Evolutionary conservation across 2,797 vertebrate genomes (phyloP), one percentile per base, ranked within the genome.

Genomic region (Gobionotothen gibberifrons): DNA sequence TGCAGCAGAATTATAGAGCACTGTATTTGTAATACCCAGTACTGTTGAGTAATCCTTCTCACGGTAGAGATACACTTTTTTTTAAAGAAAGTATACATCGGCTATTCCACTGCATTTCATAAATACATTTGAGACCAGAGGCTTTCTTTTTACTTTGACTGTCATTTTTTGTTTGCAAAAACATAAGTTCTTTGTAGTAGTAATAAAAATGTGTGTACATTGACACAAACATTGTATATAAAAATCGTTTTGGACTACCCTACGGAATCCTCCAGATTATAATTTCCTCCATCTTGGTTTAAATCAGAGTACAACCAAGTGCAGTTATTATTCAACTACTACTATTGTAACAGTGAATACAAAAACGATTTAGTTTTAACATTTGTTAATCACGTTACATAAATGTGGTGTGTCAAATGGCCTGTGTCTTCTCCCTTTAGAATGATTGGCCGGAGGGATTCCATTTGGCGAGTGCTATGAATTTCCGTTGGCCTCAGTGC

Each of bases 401-500:
- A 26, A 40, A 6, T 32, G 6, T 48, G 13, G 3, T n/a, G 1
- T 65, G 36, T 62, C n/a, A 42, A 19, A 16, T 47, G 5, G 9
- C 72, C 47, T 77, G 16, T 46, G 15, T 63, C 17, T 59, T 61
- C 26, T 72, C 14, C 48, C 22, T 85, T 13, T 72, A 99, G 98
- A 96, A 91, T 49, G 97, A 99, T 74, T 99, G 98, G 98, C 91
- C 95, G 0, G 97, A 99, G 86, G 97, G 97, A 63, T 96, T 95
- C 89, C 97, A 97, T 77, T 94, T 99, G 66, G 97, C 97, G 1
- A 92, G 94, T 72, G 93, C 95, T 4, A 99, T 99, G 97, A 98
- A 96, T 76, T 99, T 99, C 91, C 97, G 96, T 66, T 99, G 98
- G 92, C 98, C 98, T 46, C 98, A 99, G 14, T 99, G 97, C 87